A percentile compares a stretch with the other conserved stretches of the same genome.
phyloP scores from a whole-genome alignment of 2,797 vertebrate genomes.

The Phoeniculus purpureus region DNA sequence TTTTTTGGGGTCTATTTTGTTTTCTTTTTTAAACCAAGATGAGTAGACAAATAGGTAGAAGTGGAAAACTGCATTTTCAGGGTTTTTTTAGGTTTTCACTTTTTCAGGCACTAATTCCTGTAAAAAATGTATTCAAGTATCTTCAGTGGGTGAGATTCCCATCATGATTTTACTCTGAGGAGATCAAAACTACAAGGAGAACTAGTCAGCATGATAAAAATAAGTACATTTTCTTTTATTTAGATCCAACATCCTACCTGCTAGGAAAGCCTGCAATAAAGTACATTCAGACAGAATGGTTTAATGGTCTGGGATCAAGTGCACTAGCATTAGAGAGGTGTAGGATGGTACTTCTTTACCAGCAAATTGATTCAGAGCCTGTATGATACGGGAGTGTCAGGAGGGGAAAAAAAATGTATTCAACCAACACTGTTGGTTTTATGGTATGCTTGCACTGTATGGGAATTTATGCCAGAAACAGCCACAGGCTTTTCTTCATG shows the following conservation, averaged over 20 bases:
- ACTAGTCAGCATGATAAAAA: neutral
- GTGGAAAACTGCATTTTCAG: neutral
- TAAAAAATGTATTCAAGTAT: neutral
- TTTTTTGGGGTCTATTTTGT: too few relatives aligned
- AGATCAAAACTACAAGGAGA: neutral
- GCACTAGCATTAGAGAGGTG: neutral
- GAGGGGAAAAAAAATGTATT: neutral
- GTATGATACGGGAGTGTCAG: neutral
- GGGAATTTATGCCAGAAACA: neutral
- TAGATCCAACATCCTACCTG: neutral
- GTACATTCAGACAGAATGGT: neutral
- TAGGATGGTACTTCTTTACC: neutral
- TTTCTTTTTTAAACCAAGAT: neutral
- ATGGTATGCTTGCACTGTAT: neutral
- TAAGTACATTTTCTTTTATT: neutral
- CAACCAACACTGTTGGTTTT: neutral
- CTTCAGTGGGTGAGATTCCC: neutral
- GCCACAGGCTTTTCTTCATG: neutral
- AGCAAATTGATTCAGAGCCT: neutral
- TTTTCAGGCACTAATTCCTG: neutral
- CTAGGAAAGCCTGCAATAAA: neutral
- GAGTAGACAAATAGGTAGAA: neutral
- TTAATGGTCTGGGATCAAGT: neutral
- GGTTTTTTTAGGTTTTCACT: neutral
- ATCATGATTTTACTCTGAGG: rapidly evolving